phyloP scores from a whole-genome alignment of 1,140 invertebrate species.

The Scaptomyza graminum region DNA sequence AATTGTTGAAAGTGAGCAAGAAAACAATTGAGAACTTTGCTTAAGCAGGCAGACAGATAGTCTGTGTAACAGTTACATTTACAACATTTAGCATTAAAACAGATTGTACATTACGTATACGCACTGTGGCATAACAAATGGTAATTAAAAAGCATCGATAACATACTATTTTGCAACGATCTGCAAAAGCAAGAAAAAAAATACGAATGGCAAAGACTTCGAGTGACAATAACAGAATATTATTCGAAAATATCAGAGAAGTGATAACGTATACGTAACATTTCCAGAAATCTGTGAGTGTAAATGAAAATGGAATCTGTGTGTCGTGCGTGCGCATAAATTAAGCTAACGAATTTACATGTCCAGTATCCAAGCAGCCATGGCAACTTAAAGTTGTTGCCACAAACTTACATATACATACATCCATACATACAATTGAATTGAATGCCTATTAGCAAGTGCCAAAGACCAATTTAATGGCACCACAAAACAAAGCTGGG shows the following conservation, averaged over 20 bases:
- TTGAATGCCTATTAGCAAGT: constrained; percentile 75
- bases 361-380: constrained; percentile 31
- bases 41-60: neutral
- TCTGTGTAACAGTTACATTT: too few relatives aligned
- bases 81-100: neutral
- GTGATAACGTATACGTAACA: constrained; percentile 42
- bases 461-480: constrained; percentile 59
- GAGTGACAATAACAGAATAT: constrained; percentile 5
- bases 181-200: constrained; percentile 5
- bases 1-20: neutral
- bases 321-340: constrained; percentile 66
- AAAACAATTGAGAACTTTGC: neutral
- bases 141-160: neutral
- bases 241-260: constrained; percentile 15
- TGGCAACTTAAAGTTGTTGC: constrained; percentile 18
- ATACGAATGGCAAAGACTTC: neutral
- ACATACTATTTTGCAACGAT: constrained; percentile 1
- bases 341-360: constrained; percentile 58
- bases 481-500: constrained; percentile 67
- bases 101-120: neutral
- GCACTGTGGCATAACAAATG: neutral
- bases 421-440: constrained; percentile 46
- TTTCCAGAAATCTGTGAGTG: constrained; percentile 21
- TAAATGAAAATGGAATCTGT: constrained; percentile 23
- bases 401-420: neutral